Evolutionary conservation across 2,797 vertebrate species (phyloP), one percentile per base, ranked within the genome.

Genomic region (Macroramphosus scolopax): DNA sequence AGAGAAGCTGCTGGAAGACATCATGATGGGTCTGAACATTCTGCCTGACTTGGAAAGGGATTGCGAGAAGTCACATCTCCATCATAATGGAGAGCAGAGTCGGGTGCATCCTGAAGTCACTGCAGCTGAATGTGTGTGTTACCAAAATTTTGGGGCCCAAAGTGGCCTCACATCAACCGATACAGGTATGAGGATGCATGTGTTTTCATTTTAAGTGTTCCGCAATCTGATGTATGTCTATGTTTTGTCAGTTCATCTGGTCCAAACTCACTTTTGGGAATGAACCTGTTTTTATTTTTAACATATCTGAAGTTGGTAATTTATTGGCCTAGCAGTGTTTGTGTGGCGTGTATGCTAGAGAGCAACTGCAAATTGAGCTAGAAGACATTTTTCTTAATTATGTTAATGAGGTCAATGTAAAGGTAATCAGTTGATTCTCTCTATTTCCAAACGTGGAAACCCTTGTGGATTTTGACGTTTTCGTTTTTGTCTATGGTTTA

Each of bases 11-110:
- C 16, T 90, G 51, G 89, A 91, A 12, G 86, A 89, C 18, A 78
- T 88, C 52, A 83, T 89, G 84, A 87, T 83, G 63, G 77, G 78
- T 18, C 75, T 90, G 52, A 79, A 88, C 63, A 83, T 89, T 50
- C 68, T 90, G 43, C 84, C 87, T 0, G 45, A 55, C 42, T 6
- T 76, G 31, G 65, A 82, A 13, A 47, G 12, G 1, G 51, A 44
- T 58, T 34, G 26, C 26, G 49, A 50, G 26, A 61, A 38, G 16
- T 16, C 60, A 1, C 17, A 13, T 9, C 31, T 12, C 12, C 67
- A 33, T 47, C 50, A 28, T 0, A 25, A 37, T 0, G 7, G 12
- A 32, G 46, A 18, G 0, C 47, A 33, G 12, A 26, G 33, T 26
- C 29, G 1, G n/a, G 4, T 28, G 14, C 24, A 29, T 1, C 2